phyloP scores from a whole-genome alignment of 2,797 vertebrate genomes.

The Tapera naevia region DNA sequence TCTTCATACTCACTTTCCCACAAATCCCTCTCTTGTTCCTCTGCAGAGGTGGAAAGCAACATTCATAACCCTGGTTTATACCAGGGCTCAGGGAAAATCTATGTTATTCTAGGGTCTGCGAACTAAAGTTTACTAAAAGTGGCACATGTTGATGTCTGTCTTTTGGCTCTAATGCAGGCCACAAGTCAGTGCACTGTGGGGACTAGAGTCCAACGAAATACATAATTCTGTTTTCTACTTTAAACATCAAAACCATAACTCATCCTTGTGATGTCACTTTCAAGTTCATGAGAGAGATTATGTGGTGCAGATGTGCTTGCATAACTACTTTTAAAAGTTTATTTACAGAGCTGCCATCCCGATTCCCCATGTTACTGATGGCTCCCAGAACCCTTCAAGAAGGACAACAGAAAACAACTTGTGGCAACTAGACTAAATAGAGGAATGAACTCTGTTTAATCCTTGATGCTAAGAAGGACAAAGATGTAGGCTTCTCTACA shows the following conservation, averaged over 20 bases:
- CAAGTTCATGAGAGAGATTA: neutral
- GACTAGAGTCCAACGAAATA: neutral
- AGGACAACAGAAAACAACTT: neutral
- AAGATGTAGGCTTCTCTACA: neutral
- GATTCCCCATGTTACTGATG: neutral
- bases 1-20: neutral
- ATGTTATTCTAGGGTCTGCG: neutral
- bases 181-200: neutral
- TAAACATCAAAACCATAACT: neutral
- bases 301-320: neutral
- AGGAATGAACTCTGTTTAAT: neutral
- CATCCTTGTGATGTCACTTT: neutral
- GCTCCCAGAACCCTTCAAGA: neutral
- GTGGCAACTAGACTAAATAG: neutral
- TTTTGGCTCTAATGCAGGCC: neutral
- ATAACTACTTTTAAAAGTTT: neutral
- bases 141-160: fast-evolving
- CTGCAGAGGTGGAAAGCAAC: neutral
- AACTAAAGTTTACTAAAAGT: neutral
- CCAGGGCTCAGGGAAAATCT: neutral
- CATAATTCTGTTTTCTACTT: neutral
- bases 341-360: neutral
- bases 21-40: neutral
- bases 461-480: neutral
- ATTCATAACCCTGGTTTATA: neutral